Evolutionary conservation across 2,113 vertebrate species (phyloP), one percentile per base, ranked within the genome.

Genomic region (Syngnathus scovelli): DNA sequence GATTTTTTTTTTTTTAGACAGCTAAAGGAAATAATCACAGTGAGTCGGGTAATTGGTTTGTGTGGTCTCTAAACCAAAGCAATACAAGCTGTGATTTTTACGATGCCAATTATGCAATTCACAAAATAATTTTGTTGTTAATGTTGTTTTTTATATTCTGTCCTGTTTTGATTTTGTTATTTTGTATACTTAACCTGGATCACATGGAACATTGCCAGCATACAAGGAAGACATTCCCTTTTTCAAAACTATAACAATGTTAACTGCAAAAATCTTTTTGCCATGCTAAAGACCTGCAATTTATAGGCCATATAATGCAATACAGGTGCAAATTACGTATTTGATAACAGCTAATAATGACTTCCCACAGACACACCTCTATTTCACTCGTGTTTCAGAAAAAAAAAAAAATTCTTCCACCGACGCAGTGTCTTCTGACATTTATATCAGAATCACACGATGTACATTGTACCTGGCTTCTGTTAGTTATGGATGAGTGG

Each of bases 51-150:
- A 16, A 10, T 8, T 59, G 63, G 43, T 61, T 39, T 79, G 71
- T 72, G 84, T 52, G 56, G 43, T 71, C 61, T 69, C 58, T 76
- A 82, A 70, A 78, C 85, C 72, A 80, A 86, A 86, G 66, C 84
- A 89, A 87, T 89, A 83, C 80, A 78, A 85, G 58, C 10, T 43
- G n/a, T 43, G 76, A 83, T 86, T 92, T 86, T 90, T 90, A 91
- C 87, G 69, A 85, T 85, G 87, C 90, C 66, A 51, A 36, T 69
- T 62, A 70, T 66, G 6, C 46, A 78, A 71, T 55, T 69, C 76
- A 19, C 10, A 63, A 52, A 61, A 68, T 27, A 77, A 73, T 72
- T 37, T 55, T 52, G 13, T 75, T 75, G 74, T 74, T 56, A 61
- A 78, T 71, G 69, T 51, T 84, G 56, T 52, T 83, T 84, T 70